phyloP scores from a whole-genome alignment of 2,888 invertebrate species.

The Caenorhabditis wallacei region DNA sequence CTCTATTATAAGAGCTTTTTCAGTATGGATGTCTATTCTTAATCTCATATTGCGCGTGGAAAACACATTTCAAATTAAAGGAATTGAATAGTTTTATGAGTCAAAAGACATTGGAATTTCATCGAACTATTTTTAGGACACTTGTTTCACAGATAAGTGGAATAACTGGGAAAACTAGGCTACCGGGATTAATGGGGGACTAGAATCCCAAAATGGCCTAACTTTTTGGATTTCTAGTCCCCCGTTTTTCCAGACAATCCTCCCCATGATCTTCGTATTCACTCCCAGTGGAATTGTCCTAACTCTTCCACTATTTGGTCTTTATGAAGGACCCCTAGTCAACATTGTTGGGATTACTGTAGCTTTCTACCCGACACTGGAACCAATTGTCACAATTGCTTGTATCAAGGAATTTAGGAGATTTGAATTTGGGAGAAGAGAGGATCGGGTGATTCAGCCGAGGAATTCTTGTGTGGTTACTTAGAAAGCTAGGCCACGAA shows the following conservation, averaged over 20 bases:
- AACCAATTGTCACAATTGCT: background rate
- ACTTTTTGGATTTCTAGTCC: too few species aligned
- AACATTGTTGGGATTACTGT: background rate
- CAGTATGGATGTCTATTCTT: constrained; percentile 7
- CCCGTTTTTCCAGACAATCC: constrained; percentile 9
- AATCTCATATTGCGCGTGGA: constrained; percentile 13
- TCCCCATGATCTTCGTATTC: constrained; percentile 14
- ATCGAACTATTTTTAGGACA: constrained; percentile 1
- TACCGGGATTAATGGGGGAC: too few species aligned
- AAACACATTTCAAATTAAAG: background rate
- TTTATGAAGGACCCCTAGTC: constrained; percentile 10
- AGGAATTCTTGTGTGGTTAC: background rate
- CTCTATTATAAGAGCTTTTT: background rate
- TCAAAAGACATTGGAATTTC: background rate
- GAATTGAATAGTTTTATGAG: background rate
- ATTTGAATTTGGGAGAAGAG: background rate
- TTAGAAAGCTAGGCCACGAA: too few species aligned
- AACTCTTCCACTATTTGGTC: background rate
- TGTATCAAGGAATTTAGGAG: background rate
- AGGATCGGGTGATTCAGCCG: background rate
- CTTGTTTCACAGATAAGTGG: background rate
- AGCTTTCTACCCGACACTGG: background rate
- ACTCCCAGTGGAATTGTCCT: constrained; percentile 16
- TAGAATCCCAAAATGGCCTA: too few species aligned
- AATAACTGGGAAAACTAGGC: too few species aligned